phyloP scores from a whole-genome alignment of 2,113 vertebrate species.

The Sciurus niger region DNA sequence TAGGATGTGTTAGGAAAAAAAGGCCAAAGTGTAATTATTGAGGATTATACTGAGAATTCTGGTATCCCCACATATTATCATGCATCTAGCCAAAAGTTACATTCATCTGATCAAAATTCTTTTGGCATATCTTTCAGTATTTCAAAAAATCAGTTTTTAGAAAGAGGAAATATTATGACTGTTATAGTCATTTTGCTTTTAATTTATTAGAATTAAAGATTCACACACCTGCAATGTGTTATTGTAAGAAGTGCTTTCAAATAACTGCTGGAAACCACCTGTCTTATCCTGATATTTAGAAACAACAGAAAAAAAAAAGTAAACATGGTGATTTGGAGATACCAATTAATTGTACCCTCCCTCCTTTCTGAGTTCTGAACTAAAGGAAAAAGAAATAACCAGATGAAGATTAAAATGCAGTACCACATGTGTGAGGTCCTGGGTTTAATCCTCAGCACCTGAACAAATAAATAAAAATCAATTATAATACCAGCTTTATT shows the following conservation, averaged over 20 bases:
- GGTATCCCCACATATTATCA: neutral
- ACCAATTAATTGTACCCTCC: neutral
- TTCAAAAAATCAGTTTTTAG: slow-evolving; percentile 48
- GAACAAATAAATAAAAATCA: neutral
- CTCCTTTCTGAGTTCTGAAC: slow-evolving; percentile 36
- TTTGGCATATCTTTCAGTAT: slow-evolving; percentile 37
- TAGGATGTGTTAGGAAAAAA: slow-evolving; percentile 23
- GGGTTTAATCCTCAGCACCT: neutral
- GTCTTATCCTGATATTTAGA: slow-evolving; percentile 68
- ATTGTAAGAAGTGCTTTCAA: slow-evolving; percentile 64
- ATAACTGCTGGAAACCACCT: neutral
- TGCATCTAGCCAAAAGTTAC: neutral
- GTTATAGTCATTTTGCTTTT: slow-evolving; percentile 58
- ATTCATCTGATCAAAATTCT: slow-evolving; percentile 40
- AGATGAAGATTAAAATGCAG: neutral
- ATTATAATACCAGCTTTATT: neutral
- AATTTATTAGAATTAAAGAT: slow-evolving; percentile 57
- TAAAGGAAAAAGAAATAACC: neutral
- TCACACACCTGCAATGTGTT: slow-evolving; percentile 64
- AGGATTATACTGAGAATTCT: slow-evolving; percentile 1
- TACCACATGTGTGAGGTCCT: neutral
- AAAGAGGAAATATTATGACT: slow-evolving; percentile 69
- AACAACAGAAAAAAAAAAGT: slow-evolving; percentile 55
- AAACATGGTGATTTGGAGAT: neutral
- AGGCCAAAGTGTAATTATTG: slow-evolving; percentile 5